Conservation (phyloP, 1,140 invertebrate species). For the Galleria mellonella region DNA sequence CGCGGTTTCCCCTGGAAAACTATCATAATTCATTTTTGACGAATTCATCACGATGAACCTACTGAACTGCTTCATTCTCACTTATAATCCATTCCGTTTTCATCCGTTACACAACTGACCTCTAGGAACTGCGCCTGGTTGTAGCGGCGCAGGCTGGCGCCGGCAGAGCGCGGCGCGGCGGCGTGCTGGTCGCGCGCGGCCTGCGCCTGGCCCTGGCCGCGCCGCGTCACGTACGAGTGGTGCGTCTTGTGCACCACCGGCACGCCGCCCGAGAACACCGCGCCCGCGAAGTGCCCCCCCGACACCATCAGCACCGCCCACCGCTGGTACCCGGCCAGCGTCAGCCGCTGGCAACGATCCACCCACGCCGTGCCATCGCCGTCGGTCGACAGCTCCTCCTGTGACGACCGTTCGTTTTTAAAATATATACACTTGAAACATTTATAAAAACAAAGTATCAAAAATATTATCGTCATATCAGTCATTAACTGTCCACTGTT, state of each 20-base stretch:
- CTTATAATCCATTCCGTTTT: too few species aligned
- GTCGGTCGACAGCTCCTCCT: constrained; percentile 70
- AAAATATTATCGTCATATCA: too few species aligned
- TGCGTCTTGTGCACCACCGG: constrained; percentile 85
- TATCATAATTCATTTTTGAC: too few species aligned
- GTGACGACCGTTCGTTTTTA: too few species aligned
- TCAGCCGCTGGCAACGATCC: constrained; percentile 44
- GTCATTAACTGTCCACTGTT: too few species aligned
- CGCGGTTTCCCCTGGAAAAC: too few species aligned
- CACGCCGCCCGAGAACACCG: constrained; percentile 80
- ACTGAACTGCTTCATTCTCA: too few species aligned
- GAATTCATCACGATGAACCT: too few species aligned
- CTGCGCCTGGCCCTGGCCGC: constrained; percentile 89
- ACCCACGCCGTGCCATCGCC: constrained; percentile 61
- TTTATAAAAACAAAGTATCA: too few species aligned
- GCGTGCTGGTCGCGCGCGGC: constrained; percentile 81
- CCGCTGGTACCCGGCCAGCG: constrained; percentile 69
- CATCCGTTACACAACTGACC: constrained; percentile 50
- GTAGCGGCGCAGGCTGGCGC: constrained; percentile 85
- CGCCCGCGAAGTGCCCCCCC: constrained; percentile 91
- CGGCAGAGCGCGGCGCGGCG: constrained; percentile 84
- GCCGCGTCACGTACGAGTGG: constrained; percentile 89
- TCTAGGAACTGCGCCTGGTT: constrained; percentile 83
- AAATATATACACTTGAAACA: too few species aligned
- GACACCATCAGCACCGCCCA: constrained; percentile 89